A percentile compares a stretch with the other conserved stretches of the same genome.
Conservation (phyloP, 1,140 invertebrate genomes). For the Caenorhabditis briggsae region DNA sequence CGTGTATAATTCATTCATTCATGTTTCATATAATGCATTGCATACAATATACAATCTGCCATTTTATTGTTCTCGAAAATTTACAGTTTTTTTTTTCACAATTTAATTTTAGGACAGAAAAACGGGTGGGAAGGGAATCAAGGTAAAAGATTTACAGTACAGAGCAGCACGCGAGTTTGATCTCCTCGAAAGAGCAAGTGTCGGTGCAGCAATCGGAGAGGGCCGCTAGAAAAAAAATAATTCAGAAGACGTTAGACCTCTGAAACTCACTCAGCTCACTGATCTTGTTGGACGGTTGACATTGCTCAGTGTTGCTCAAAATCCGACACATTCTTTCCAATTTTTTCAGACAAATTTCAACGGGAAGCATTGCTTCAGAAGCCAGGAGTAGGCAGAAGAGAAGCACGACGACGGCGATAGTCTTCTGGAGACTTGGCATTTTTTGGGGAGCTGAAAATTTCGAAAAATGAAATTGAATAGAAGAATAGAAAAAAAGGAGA, state of each 20-base stretch:
- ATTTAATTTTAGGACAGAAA: not conserved
- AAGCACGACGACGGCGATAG: not conserved
- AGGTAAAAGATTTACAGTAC: not conserved
- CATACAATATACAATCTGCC: not conserved
- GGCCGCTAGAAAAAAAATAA: not conserved
- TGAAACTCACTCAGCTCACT: conserved; percentile 5
- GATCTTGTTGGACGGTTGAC: not conserved
- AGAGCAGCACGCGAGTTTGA: conserved; percentile 17
- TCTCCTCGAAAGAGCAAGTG: conserved; percentile 30
- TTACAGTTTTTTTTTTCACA: too few relatives aligned
- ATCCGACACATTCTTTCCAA: conserved; percentile 25
- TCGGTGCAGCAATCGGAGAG: conserved; percentile 25
- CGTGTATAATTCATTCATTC: not conserved
- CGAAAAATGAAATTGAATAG: not conserved
- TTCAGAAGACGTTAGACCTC: not conserved
- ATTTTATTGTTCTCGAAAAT: not conserved
- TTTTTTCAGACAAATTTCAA: conserved; percentile 2
- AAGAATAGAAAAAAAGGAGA: not conserved
- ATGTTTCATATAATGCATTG: not conserved
- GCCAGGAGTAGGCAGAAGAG: not conserved
- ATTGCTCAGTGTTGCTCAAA: conserved; percentile 3
- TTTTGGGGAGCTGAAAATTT: not conserved
- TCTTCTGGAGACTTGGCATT: conserved; percentile 10
- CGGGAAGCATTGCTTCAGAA: not conserved
- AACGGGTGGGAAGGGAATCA: not conserved